Percentiles rank a stretch among this genome's conserved stretches.
Evolutionary conservation across 2,888 invertebrate genomes (phyloP).

Genomic region (Drosophila ustulata): DNA sequence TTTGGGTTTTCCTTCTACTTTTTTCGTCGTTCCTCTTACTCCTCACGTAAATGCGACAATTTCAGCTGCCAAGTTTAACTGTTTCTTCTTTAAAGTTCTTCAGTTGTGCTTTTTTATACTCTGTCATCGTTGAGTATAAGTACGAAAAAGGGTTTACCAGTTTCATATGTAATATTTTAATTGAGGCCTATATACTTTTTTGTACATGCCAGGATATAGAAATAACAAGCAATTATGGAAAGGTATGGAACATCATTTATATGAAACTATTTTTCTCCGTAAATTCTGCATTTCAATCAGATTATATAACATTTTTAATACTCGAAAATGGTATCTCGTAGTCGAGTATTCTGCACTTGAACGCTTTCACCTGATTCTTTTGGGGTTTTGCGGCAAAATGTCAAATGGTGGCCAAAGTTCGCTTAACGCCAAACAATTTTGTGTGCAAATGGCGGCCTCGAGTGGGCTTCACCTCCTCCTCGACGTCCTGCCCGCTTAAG

Average conservation of each 20-base stretch:
- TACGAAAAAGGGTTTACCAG: neutral
- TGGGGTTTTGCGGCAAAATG: constrained; percentile 75
- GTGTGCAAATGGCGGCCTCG: constrained; percentile 70
- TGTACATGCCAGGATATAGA: no score
- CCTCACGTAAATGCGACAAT: constrained; percentile 62
- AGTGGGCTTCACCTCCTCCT: constrained; percentile 12
- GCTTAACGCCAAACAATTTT: constrained; percentile 63
- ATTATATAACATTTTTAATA: neutral
- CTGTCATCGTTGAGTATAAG: neutral
- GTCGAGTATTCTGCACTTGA: neutral
- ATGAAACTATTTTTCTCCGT: no score
- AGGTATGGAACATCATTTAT: no score
- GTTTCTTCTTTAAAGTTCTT: constrained; percentile 58
- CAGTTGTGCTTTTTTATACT: constrained; percentile 20
- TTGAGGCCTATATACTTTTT: no score
- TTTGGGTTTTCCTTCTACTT: constrained; percentile 5
- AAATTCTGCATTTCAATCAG: no score
- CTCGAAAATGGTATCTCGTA: neutral
- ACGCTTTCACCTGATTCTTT: constrained; percentile 45
- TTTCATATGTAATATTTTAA: no score
- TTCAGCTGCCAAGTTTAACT: constrained; percentile 77
- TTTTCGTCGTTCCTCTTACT: constrained; percentile 17
- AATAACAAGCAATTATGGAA: no score
- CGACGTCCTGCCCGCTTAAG: constrained; percentile 12
- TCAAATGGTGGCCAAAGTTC: constrained; percentile 78